Base-by-base conservation (phyloP, 2,113 vertebrate species). In the Odocoileus hemionus region DNA sequence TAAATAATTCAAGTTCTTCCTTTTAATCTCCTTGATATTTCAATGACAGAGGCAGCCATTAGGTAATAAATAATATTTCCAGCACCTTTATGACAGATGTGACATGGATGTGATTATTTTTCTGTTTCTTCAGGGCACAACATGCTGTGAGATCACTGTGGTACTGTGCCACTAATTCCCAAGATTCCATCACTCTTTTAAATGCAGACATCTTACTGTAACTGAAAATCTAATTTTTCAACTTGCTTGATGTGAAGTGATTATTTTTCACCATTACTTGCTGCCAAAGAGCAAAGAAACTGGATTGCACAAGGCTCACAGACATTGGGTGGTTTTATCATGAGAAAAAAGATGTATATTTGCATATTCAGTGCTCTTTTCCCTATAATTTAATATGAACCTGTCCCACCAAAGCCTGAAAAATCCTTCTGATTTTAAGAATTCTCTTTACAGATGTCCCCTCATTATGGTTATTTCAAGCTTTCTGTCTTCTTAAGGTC, bases 1-100 rank as follows among this genome's bases (percentile, higher is more conserved):
- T 98, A 98, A 98, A 98, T 98, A 98, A 98, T 94, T 93, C 96
- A 97, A 96, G 96, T 33, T 97, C 97, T 98, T 98, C 78, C 58
- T 76, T 96, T 89, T 98, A 98, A 98, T 98, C 95, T 91, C 57
- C 88, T 89, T 23, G 95, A 98, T 97, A 98, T 98, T 98, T 98
- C 97, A 98, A 58, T 91, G 95, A 97, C 97, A 82, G 93, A 97
- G 89, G 96, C 94, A 98, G 94, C 95, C 94, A 98, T 96, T 89
- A 97, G 97, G 87, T 97, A 98, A 98, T 97, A 97, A 97, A 91
- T 97, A 98, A 98, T 96, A 95, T 96, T 97, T 98, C 90, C 89
- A 95, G 64, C 74, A 97, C 88, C 92, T 97, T 97, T 98, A 57
- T 98, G 98, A 98, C 97, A 98, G 97, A 98, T 96, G 96, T 93